A percentile compares a stretch with the other conserved stretches of the same genome.
Conservation (phyloP, 2,113 vertebrate species). For the Platysternon megacephalum region DNA sequence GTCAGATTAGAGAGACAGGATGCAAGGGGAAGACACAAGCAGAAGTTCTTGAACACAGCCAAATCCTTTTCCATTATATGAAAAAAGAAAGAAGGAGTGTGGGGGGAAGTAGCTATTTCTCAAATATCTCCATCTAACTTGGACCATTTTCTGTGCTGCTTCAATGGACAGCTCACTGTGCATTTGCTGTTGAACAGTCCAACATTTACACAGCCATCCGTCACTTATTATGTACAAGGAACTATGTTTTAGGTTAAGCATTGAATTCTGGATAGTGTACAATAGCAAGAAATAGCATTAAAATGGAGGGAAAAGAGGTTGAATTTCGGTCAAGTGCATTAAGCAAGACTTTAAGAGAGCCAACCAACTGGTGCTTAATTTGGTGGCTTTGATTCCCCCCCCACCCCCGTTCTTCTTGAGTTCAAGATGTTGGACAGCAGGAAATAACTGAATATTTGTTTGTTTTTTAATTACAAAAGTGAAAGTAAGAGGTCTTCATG, state of each 20-base stretch:
- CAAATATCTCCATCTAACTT: background rate
- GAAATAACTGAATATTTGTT: background rate
- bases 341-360: background rate
- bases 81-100: background rate
- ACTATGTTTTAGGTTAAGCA: background rate
- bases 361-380: background rate
- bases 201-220: background rate
- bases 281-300: background rate
- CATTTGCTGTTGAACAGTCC: background rate
- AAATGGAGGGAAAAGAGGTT: background rate
- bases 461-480: background rate
- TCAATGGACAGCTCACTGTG: background rate
- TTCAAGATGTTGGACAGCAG: background rate
- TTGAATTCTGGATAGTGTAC: background rate
- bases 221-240: background rate
- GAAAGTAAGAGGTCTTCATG: background rate
- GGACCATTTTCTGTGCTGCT: background rate
- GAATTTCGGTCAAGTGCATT: background rate
- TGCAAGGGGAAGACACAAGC: background rate
- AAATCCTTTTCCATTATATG: background rate
- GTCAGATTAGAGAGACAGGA: background rate
- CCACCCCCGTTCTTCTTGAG: background rate
- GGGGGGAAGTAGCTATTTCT: background rate
- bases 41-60: background rate
- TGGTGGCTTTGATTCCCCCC: background rate